Evolutionary conservation across 2,113 vertebrate species (phyloP).

Genomic region (Bothrops jararaca): DNA sequence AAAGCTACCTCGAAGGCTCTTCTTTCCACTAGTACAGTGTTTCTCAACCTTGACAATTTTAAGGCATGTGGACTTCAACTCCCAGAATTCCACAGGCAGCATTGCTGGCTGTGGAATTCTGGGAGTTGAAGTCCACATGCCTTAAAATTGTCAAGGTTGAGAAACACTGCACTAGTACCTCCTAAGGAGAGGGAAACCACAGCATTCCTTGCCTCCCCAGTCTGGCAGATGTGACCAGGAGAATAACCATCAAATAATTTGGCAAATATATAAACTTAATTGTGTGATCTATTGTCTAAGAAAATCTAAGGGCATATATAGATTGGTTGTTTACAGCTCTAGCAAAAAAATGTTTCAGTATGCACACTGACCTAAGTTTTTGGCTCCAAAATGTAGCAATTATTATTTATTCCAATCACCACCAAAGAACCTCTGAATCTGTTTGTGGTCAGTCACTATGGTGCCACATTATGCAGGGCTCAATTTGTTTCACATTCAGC

Average conservation of each 20-base stretch:
- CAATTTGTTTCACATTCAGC: neutral
- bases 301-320: neutral
- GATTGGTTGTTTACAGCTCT: neutral
- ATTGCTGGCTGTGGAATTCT: no score
- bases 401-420: neutral
- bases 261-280: neutral
- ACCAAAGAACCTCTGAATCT: neutral
- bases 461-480: neutral
- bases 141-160: no score
- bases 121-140: no score
- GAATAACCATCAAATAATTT: neutral
- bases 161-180: neutral
- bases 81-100: no score
- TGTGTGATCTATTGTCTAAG: neutral
- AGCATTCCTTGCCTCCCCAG: neutral
- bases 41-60: no score
- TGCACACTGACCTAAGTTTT: neutral
- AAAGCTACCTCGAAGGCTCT: neutral
- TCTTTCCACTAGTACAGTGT: neutral
- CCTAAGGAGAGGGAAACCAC: neutral
- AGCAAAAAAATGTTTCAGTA: neutral
- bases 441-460: neutral
- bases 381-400: neutral
- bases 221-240: neutral
- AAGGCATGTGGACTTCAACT: no score